Evolutionary conservation across 2,113 vertebrate species (phyloP).

Genomic region (Acinonyx jubatus): DNA sequence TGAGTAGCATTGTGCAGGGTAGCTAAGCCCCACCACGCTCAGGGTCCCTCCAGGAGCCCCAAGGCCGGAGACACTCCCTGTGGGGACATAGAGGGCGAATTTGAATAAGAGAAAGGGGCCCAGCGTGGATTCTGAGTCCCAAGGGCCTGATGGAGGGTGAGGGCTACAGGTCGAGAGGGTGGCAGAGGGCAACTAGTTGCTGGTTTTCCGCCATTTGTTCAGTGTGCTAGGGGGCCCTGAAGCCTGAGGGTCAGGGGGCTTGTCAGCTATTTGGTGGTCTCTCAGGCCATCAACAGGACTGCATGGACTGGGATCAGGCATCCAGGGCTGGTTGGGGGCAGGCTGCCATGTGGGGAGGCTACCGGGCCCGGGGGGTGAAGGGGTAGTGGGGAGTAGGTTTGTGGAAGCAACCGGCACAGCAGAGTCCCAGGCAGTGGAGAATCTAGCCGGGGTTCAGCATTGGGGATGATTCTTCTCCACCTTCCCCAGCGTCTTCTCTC

Average conservation of each 20-base stretch:
- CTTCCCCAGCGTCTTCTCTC: neutral
- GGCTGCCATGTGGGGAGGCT: neutral
- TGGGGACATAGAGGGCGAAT: conserved; percentile 66
- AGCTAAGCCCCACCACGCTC: neutral
- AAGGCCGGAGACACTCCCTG: neutral
- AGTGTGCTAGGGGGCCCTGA: neutral
- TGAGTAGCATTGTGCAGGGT: conserved; percentile 56
- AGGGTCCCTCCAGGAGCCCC: conserved; percentile 40
- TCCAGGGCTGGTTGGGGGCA: neutral
- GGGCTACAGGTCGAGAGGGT: neutral
- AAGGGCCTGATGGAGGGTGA: neutral
- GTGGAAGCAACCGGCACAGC: conserved; percentile 17
- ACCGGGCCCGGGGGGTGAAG: neutral
- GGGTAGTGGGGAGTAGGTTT: conserved; percentile 24
- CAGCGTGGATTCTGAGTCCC: conserved; percentile 70
- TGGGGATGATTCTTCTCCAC: neutral
- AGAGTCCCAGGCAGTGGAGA: conserved; percentile 15
- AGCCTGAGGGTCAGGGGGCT: neutral
- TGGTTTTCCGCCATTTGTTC: neutral
- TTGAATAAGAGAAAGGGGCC: conserved; percentile 68
- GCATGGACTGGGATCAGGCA: neutral
- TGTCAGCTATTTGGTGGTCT: neutral
- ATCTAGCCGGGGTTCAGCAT: conserved; percentile 61
- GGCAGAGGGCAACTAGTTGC: neutral
- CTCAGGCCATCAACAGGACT: neutral